A percentile compares a stretch with the other conserved stretches of the same genome.
These are phyloP conservation scores for Hestina assimilis DNA, from an alignment of 1,140 invertebrate species.

Conservation along the genomic window DNA sequence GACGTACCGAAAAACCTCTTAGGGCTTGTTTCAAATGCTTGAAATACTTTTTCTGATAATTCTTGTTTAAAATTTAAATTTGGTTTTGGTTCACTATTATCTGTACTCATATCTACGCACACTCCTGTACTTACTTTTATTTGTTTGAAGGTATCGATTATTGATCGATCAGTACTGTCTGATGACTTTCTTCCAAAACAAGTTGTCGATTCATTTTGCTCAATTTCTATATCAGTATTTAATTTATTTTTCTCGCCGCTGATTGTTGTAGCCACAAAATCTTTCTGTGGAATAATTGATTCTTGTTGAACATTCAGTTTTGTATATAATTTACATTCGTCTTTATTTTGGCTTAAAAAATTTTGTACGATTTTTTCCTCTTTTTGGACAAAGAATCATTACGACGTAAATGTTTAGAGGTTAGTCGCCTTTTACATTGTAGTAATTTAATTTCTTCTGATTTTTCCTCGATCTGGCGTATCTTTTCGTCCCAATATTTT, in stretches of 20 bases:
- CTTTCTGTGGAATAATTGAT: background rate
- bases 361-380: constrained; percentile 70
- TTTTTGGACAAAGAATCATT: constrained; percentile 73
- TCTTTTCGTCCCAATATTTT: constrained; percentile 77
- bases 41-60: constrained; percentile 69
- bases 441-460: constrained; percentile 55
- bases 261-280: background rate
- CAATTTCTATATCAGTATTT: background rate
- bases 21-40: constrained; percentile 73
- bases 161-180: constrained; percentile 15
- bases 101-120: constrained; percentile 4
- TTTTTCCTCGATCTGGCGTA: constrained; percentile 63
- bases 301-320: constrained; percentile 1
- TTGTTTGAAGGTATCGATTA: constrained; percentile 7
- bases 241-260: background rate
- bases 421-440: constrained; percentile 52
- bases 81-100: constrained; percentile 16
- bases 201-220: constrained; percentile 2
- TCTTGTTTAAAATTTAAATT: constrained; percentile 51
- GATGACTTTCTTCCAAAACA: constrained; percentile 18
- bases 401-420: constrained; percentile 52
- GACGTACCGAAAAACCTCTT: constrained; percentile 72
- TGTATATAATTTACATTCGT: constrained; percentile 17
- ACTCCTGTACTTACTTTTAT: constrained; percentile 14
- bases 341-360: constrained; percentile 50